phyloP scores from a whole-genome alignment of 2,797 vertebrate genomes.

The Calcarius lapponicus region DNA sequence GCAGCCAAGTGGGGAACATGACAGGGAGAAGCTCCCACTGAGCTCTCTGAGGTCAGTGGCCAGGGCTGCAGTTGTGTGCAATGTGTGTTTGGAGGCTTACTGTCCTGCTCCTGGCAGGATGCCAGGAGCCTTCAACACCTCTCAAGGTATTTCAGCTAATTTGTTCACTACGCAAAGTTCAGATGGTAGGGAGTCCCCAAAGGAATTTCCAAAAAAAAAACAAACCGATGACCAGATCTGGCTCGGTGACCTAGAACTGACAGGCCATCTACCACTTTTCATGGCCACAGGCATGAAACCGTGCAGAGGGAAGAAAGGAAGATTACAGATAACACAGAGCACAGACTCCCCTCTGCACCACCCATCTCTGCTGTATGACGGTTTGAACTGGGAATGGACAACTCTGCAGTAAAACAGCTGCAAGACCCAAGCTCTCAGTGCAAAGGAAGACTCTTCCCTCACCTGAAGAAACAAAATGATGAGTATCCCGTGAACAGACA shows the following conservation, averaged over 20 bases:
- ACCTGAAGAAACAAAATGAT: background rate
- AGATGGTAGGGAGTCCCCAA: background rate
- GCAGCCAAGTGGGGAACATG: rapidly evolving
- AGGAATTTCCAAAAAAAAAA: background rate
- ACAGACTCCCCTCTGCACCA: background rate
- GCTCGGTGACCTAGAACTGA: background rate
- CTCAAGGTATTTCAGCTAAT: background rate
- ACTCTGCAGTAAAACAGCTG: background rate
- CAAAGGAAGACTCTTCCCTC: background rate
- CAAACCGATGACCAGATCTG: background rate
- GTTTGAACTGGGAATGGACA: background rate
- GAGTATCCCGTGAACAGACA: background rate
- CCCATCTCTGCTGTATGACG: background rate
- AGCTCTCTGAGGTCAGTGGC: background rate
- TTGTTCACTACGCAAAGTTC: rapidly evolving
- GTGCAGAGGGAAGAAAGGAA: background rate
- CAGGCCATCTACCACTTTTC: background rate
- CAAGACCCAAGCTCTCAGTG: background rate
- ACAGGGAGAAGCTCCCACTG: rapidly evolving
- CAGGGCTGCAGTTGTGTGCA: background rate
- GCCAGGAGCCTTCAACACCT: background rate
- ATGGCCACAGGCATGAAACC: rapidly evolving
- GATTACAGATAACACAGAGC: background rate
- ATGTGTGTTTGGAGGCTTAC: rapidly evolving
- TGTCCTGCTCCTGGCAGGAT: background rate